Evolutionary conservation across 2,113 vertebrate species (phyloP).

Genomic region (Alectura lathami): DNA sequence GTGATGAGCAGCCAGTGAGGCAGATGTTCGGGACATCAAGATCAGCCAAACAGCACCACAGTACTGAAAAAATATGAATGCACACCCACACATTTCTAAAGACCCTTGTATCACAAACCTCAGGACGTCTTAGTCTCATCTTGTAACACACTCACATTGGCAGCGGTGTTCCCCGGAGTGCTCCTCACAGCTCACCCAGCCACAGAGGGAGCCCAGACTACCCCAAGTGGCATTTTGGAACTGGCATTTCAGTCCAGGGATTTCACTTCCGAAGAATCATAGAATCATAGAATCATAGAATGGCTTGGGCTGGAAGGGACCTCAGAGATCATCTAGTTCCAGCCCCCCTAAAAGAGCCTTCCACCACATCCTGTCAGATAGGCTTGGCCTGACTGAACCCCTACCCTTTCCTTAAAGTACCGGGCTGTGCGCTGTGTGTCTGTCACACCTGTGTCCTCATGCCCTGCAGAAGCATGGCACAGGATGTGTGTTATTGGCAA

Average conservation of each 20-base stretch:
- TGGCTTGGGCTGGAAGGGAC: too few species aligned
- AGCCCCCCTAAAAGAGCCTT: background rate
- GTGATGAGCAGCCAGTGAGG: background rate
- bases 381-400: background rate
- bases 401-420: background rate
- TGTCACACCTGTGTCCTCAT: background rate
- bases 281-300: too few species aligned
- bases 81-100: background rate
- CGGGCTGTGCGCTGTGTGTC: background rate
- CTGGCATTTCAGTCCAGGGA: background rate
- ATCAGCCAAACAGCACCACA: background rate
- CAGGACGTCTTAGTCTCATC: background rate
- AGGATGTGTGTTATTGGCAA: fast-evolving
- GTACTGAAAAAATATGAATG: fast-evolving
- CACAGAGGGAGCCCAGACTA: background rate
- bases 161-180: background rate
- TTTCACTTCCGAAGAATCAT: too few species aligned
- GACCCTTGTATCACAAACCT: fast-evolving
- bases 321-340: too few species aligned
- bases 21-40: background rate
- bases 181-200: background rate
- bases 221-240: background rate
- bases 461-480: fast-evolving
- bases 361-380: background rate
- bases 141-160: fast-evolving